phyloP scores from a whole-genome alignment of 2,888 invertebrate species.

The Homarus gammarus region DNA sequence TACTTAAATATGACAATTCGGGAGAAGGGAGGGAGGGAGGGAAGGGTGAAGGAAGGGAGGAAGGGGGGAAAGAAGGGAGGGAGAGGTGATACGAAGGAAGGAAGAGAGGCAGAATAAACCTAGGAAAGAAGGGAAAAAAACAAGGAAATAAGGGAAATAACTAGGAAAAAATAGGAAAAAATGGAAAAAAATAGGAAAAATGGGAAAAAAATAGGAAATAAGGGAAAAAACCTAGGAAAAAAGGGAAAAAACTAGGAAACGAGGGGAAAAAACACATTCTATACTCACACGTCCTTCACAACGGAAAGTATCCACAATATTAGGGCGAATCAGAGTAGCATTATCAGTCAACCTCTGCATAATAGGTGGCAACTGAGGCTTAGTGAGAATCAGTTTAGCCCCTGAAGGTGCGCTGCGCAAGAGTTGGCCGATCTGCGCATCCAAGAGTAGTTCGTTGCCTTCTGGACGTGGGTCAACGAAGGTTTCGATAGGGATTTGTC shows the following conservation, averaged over 20 bases:
- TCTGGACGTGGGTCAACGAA: not conserved
- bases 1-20: too few relatives aligned
- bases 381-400: slow-evolving; percentile 23
- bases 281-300: slow-evolving; percentile 61
- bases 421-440: slow-evolving; percentile 31
- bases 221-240: not conserved
- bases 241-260: too few relatives aligned
- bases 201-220: not conserved
- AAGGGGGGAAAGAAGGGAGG: too few relatives aligned
- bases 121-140: too few relatives aligned
- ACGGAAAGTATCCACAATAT: slow-evolving; percentile 63
- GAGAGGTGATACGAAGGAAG: too few relatives aligned
- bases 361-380: not conserved
- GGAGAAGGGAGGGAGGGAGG: too few relatives aligned
- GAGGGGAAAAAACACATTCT: too few relatives aligned
- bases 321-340: slow-evolving; percentile 52
- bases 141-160: too few relatives aligned
- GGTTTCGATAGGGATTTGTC: not conserved
- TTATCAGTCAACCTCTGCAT: slow-evolving; percentile 47
- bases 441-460: slow-evolving; percentile 19
- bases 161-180: not conserved
- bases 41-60: too few relatives aligned
- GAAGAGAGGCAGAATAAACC: too few relatives aligned
- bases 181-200: not conserved
- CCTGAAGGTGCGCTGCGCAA: slow-evolving; percentile 33